Conservation (phyloP, 2,888 invertebrate species). For the Drosophila nigritarsus region DNA sequence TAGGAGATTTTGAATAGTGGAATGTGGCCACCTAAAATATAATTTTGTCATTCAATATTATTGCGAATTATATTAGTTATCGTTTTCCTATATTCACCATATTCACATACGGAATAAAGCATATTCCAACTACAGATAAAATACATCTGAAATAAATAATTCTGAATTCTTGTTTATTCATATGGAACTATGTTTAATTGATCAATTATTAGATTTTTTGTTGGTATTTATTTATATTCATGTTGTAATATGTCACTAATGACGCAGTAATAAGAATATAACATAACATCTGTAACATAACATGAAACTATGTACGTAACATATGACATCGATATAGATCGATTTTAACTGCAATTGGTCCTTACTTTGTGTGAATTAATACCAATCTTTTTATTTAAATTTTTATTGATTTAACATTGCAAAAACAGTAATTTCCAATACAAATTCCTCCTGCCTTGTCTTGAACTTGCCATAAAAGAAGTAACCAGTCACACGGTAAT, state of each 20-base stretch:
- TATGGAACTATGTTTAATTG: background rate
- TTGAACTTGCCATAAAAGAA: constrained; percentile 65
- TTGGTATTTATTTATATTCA: background rate
- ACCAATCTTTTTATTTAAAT: background rate
- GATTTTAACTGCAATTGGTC: too few species aligned
- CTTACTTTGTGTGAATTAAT: background rate
- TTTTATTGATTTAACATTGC: constrained; percentile 18
- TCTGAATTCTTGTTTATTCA: background rate
- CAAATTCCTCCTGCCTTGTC: constrained; percentile 50
- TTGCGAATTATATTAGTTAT: background rate
- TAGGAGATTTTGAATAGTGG: background rate
- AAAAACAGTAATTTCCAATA: constrained; percentile 45
- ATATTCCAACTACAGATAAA: background rate
- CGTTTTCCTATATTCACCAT: background rate
- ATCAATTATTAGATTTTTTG: background rate
- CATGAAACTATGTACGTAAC: too few species aligned
- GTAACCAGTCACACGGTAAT: constrained; percentile 51
- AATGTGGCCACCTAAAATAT: background rate
- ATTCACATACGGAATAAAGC: background rate
- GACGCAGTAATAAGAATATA: background rate
- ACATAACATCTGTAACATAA: too few species aligned
- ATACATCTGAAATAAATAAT: background rate
- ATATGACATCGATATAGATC: too few species aligned
- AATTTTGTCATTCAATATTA: background rate
- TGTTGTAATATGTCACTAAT: rapidly evolving